These are phyloP conservation scores for Magallana gigas DNA, from an alignment of 1,140 invertebrate species.

Conservation along the genomic window DNA sequence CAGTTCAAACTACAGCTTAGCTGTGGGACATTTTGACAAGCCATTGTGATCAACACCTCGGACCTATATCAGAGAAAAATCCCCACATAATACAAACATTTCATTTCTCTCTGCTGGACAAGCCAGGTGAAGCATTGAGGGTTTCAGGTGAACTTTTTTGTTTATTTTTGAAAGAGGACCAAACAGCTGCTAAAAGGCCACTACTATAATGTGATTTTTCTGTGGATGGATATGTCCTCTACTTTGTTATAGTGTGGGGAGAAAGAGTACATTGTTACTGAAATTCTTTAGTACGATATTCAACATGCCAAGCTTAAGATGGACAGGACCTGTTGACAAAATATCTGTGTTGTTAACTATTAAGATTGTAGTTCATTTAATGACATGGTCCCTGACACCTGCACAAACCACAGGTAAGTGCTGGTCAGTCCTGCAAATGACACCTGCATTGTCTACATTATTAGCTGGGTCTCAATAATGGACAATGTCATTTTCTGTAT, in stretches of 20 bases:
- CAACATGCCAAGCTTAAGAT: neutral
- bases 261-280: neutral
- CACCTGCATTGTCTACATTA: neutral
- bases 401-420: constrained; percentile 35
- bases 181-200: neutral
- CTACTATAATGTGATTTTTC: neutral
- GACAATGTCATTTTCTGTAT: neutral
- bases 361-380: constrained; percentile 6
- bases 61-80: neutral
- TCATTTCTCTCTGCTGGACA: neutral
- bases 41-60: constrained; percentile 10
- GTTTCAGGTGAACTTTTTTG: neutral
- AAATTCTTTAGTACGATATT: neutral
- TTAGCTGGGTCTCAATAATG: neutral
- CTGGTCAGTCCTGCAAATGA: neutral
- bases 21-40: constrained; percentile 23
- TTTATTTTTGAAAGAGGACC: neutral
- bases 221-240: neutral
- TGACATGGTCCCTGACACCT: constrained; percentile 16
- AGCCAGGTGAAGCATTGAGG: neutral
- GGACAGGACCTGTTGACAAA: constrained; percentile 8
- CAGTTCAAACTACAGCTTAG: constrained; percentile 12
- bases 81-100: neutral
- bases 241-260: neutral
- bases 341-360: constrained; percentile 24